Percentiles rank a stretch among this genome's conserved stretches.
These are phyloP conservation scores for Gavialis gangeticus DNA, from an alignment of 2,113 vertebrate genomes.

Conservation along the genomic window DNA sequence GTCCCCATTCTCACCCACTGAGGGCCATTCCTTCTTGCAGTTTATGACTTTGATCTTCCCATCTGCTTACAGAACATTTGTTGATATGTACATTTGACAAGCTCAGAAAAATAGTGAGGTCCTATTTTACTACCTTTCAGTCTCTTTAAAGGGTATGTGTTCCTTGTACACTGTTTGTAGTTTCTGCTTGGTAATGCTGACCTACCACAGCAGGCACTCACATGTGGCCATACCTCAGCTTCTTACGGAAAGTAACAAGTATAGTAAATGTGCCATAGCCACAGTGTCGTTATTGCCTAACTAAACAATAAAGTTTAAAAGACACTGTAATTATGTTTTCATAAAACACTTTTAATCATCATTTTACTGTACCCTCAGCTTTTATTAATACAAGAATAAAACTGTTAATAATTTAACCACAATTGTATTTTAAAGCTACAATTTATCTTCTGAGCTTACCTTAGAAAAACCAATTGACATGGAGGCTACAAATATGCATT, in stretches of 20 bases:
- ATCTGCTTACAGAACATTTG: background rate
- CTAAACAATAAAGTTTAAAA: slow-evolving; percentile 50
- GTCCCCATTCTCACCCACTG: background rate
- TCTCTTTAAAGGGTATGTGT: fast-evolving
- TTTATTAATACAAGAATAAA: slow-evolving; percentile 61
- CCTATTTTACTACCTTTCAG: background rate
- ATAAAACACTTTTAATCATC: slow-evolving; percentile 53
- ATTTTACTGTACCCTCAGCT: slow-evolving; percentile 24
- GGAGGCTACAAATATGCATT: background rate
- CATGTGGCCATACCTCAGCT: background rate
- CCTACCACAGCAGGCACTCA: slow-evolving; percentile 21
- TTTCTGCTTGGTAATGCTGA: background rate
- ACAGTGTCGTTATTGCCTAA: slow-evolving; percentile 21
- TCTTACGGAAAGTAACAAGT: slow-evolving; percentile 48
- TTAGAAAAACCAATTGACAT: slow-evolving; percentile 1
- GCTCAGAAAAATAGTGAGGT: fast-evolving
- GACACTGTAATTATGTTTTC: slow-evolving; percentile 29
- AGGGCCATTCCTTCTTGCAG: background rate
- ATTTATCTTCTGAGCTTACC: background rate
- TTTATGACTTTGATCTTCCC: background rate
- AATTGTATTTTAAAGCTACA: slow-evolving; percentile 20
- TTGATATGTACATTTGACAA: background rate
- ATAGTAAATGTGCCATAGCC: slow-evolving; percentile 31
- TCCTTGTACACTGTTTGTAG: background rate
- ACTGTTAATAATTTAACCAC: slow-evolving; percentile 60